Base-by-base conservation (phyloP, 2,113 vertebrate species). In the Mustela nigripes region DNA sequence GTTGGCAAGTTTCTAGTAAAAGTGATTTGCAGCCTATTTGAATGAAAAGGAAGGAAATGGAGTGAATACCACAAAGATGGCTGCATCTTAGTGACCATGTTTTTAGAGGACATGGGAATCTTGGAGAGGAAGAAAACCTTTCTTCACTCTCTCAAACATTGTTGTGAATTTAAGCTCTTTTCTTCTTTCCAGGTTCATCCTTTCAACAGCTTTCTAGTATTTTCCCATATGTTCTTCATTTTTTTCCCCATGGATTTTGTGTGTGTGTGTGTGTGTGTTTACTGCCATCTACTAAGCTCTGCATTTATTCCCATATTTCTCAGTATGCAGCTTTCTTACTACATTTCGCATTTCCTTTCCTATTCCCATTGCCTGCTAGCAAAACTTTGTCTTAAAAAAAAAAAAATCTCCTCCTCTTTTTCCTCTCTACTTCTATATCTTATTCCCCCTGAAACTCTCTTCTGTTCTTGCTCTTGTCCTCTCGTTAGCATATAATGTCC, bases 151-250 rank as follows among this genome's bases (percentile, higher is more conserved):
- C 65, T 62, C 88, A 42, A 18, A 60, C 56, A 53, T 21, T 36
- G n/a, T 24, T 92, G 45, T 50, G 31, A 88, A 74, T 50, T 69
- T 62, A 69, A 62, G 36, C 53, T 85, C 71, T 62, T 83, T 79
- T 42, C 71, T 53, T 60, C 62, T 83, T 73, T 58, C 53, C 45
- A 53, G 50, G 39, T 95, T 89, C 76, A 63, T 50, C 21, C 53
- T 92, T 94, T 83, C 33, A 67, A 36, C 24, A 93, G 92, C 87
- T 94, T 82, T 85, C 86, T 91, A 33, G 73, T 90, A 89, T 90
- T 79, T 97, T 42, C 76, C 69, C 56, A 69, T 42, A 42, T 85
- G 53, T n/a, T 69, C n/a, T 96, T 73, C 85, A 73, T 50, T 65
- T 90, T 84, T 92, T 87, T 22, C 67, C 6, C 73, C 22, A 96